Conservation (phyloP, 2,888 invertebrate genomes). For the Platynereis dumerilii region DNA sequence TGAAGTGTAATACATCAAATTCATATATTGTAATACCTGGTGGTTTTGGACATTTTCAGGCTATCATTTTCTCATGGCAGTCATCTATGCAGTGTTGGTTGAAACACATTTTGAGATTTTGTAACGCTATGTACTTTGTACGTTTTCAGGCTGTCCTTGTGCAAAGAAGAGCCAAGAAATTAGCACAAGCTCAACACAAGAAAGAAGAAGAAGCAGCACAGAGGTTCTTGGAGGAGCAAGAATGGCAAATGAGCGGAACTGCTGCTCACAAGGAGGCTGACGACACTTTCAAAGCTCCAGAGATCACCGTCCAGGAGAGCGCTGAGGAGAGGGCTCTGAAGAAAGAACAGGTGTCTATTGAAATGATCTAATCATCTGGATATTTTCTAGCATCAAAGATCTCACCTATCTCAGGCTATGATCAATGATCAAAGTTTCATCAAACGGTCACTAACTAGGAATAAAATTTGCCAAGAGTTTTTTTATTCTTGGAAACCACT, state of each 20-base stretch:
- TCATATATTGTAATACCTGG: too few species aligned
- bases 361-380: too few species aligned
- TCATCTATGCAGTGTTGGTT: too few species aligned
- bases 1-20: too few species aligned
- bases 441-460: slow-evolving; percentile 5
- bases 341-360: slow-evolving; percentile 57
- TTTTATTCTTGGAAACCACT: too few species aligned
- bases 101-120: too few species aligned
- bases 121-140: too few species aligned
- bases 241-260: slow-evolving; percentile 47
- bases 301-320: slow-evolving; percentile 42
- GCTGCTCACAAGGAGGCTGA: slow-evolving; percentile 31
- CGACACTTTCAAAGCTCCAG: slow-evolving; percentile 45
- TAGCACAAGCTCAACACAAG: slow-evolving; percentile 45
- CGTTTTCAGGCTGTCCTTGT: slow-evolving; percentile 51
- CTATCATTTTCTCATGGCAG: too few species aligned
- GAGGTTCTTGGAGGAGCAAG: slow-evolving; percentile 51
- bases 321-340: slow-evolving; percentile 52
- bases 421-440: too few species aligned
- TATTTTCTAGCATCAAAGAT: too few species aligned
- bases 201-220: slow-evolving; percentile 53
- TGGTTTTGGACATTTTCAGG: too few species aligned
- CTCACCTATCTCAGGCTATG: too few species aligned
- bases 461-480: not conserved
- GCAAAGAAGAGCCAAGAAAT: slow-evolving; percentile 44